Percentiles rank a stretch among this genome's conserved stretches.
Evolutionary conservation across 2,888 invertebrate species (phyloP).

Genomic region (Theristus sp.): DNA sequence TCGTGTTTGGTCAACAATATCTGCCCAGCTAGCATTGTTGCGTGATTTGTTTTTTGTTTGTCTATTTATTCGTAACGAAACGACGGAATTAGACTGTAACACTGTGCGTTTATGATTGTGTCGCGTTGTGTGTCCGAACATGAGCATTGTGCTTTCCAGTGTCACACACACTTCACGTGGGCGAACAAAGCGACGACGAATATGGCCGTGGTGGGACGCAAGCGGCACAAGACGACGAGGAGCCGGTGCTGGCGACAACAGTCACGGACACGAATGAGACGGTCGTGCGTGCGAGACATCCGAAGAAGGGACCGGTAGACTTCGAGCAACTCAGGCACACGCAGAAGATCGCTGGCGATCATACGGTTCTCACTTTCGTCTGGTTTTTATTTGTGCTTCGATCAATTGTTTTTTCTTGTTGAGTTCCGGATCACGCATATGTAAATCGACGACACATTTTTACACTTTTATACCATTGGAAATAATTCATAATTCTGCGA

Average conservation of each 20-base stretch:
- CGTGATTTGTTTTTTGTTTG: too few relatives aligned
- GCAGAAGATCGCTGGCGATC: slow-evolving; percentile 57
- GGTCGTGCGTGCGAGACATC: slow-evolving; percentile 71
- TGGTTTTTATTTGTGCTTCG: not conserved
- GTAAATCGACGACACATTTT: too few relatives aligned
- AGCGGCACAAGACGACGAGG: not conserved
- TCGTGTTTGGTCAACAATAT: too few relatives aligned
- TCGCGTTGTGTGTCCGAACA: too few relatives aligned
- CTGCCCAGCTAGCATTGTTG: too few relatives aligned
- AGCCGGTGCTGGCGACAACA: not conserved
- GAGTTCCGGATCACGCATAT: too few relatives aligned
- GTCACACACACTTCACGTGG: not conserved
- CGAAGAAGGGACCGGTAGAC: slow-evolving; percentile 90
- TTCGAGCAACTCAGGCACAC: slow-evolving; percentile 77
- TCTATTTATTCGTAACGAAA: too few relatives aligned
- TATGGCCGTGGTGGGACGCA: not conserved
- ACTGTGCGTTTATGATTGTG: too few relatives aligned
- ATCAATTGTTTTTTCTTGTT: not conserved
- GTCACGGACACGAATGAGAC: too few relatives aligned
- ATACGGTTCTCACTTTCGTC: slow-evolving; percentile 44
- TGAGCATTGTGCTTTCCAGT: not conserved
- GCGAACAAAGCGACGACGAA: not conserved
- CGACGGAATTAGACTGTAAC: too few relatives aligned
- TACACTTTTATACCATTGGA: too few relatives aligned
- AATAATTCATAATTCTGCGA: too few relatives aligned